A percentile compares a stretch with the other conserved stretches of the same genome.
Evolutionary conservation across 2,797 vertebrate species (phyloP).

Genomic region (Phrynocephalus vlangalii): DNA sequence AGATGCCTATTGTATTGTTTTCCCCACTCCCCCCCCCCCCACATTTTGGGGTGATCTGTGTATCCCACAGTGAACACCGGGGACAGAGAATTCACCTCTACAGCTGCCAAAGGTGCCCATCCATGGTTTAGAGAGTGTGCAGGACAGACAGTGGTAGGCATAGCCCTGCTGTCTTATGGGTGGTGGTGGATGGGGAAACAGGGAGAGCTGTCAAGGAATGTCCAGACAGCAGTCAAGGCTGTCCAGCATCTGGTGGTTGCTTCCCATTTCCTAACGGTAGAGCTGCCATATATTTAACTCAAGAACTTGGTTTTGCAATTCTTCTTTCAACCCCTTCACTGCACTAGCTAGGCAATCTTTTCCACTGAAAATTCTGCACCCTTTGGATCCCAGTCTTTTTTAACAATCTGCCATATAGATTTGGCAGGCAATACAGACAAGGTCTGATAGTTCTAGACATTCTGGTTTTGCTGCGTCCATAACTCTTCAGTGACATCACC

Average conservation of each 20-base stretch:
- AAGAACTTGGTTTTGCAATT: not conserved
- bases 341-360: not conserved
- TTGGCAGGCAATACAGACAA: slow-evolving; percentile 24
- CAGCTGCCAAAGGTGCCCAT: too few species aligned
- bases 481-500: slow-evolving; percentile 61
- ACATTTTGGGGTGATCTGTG: too few species aligned
- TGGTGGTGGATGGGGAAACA: not conserved
- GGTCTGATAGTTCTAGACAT: slow-evolving; percentile 33
- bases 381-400: not conserved
- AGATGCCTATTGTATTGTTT: too few species aligned
- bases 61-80: too few species aligned
- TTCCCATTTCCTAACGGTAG: not conserved
- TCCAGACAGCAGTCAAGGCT: not conserved
- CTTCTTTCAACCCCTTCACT: not conserved
- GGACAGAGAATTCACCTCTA: too few species aligned
- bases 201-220: not conserved
- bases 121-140: too few species aligned
- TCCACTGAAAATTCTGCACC: slow-evolving; percentile 22
- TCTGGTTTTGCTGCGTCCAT: slow-evolving; percentile 63
- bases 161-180: not conserved
- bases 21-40: too few species aligned
- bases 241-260: not conserved
- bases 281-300: not conserved
- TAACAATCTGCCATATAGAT: slow-evolving; percentile 18
- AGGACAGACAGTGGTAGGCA: not conserved